Evolutionary conservation across 2,797 vertebrate species (phyloP), one percentile per base, ranked within the genome.

Genomic region (Decapterus maruadsi): DNA sequence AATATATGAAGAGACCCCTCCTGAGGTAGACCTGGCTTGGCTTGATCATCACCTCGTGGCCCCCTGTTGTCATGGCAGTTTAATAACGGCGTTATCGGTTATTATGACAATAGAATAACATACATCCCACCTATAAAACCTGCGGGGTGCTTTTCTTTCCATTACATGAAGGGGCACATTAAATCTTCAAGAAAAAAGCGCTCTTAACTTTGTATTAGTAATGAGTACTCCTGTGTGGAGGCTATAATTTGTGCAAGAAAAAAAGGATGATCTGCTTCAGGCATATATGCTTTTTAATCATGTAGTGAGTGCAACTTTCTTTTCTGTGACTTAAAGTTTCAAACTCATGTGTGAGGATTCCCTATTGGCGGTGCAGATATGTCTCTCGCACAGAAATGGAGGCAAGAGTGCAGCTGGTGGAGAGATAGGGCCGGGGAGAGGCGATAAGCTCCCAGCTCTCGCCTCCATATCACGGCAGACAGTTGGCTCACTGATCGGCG

Each of bases 401-500:
- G 68, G 75, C 65, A 11, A 10, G 61, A 22, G 75, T 46, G 14
- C 13, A 54, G 78, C 69, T 63, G 77, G 48, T 17, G 77, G 51
- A 1, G 76, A 75, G 84, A 78, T 59, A 79, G 13, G 68, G 84
- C 77, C 68, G 29, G 60, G 54, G 73, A 68, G 72, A 83, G 68
- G 82, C 72, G 76, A 85, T 72, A 53, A 73, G 81, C 73, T 26
- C 83, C 91, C 91, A 3, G 87, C 84, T 80, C 72, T 85, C 77
- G 87, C 90, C 91, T 93, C 91, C 92, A 91, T 87, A 93, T 91
- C 90, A 68, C 89, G 90, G 93, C 87, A 84, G 87, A 87, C 91
- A 78, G 86, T 82, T 63, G 86, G 75, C 83, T 87, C 78, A 68
- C 66, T 61, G 77, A 38, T 90, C 91, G 90, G 93, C 89, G 82